phyloP scores from a whole-genome alignment of 2,797 vertebrate genomes.

The Macroramphosus scolopax region DNA sequence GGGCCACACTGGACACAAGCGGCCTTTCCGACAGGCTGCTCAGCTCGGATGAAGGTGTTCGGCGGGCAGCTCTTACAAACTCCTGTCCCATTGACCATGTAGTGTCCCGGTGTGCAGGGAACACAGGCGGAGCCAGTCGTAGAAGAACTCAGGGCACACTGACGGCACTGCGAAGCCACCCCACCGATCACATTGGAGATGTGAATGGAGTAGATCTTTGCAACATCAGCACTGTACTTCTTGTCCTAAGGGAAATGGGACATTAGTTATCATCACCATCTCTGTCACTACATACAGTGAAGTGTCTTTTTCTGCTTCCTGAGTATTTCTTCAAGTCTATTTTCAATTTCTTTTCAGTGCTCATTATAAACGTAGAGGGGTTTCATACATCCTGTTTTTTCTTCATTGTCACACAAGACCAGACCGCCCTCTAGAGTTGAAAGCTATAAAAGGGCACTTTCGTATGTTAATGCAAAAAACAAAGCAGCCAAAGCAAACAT shows the following conservation, averaged over 20 bases:
- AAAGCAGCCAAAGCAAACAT: too few relatives aligned
- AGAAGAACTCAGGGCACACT: constrained; percentile 76
- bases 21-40: constrained; percentile 77
- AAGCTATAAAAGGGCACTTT: not conserved
- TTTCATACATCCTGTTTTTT: not conserved
- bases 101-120: constrained; percentile 85
- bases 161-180: constrained; percentile 88
- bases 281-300: not conserved
- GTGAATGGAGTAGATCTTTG: constrained; percentile 90
- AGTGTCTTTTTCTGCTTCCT: too few relatives aligned
- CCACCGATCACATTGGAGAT: constrained; percentile 88
- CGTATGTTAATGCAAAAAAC: constrained; percentile 5
- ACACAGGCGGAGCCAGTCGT: constrained; percentile 80
- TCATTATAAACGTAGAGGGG: not conserved
- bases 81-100: constrained; percentile 78
- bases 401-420: constrained; percentile 6
- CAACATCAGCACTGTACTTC: constrained; percentile 83
- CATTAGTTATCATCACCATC: not conserved
- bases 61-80: constrained; percentile 80
- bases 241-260: constrained; percentile 73
- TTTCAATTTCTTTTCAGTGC: not conserved
- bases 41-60: constrained; percentile 80
- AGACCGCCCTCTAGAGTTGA: constrained; percentile 50
- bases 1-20: constrained; percentile 87
- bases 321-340: not conserved